phyloP scores from a whole-genome alignment of 1,140 invertebrate species.

The Polypedilum vanderplanki region DNA sequence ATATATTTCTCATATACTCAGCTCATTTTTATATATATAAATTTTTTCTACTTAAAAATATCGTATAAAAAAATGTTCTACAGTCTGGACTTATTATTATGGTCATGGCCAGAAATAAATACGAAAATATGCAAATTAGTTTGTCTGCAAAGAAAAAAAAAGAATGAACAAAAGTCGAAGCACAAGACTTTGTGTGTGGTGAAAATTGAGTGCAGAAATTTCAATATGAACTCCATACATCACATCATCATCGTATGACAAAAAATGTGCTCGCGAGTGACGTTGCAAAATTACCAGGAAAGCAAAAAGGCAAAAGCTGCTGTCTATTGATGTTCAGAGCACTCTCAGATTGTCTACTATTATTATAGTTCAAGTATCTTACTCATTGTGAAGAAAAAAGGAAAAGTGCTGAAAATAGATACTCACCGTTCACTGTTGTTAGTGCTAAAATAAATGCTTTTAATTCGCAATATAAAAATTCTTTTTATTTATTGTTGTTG shows the following conservation, averaged over 20 bases:
- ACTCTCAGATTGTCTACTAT: neutral
- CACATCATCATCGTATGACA: too few species aligned
- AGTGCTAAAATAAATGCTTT: neutral
- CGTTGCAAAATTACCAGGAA: slow-evolving; percentile 17
- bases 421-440: too few species aligned
- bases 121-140: slow-evolving; percentile 8
- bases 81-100: neutral
- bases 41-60: neutral
- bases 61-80: neutral
- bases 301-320: neutral
- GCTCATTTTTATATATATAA: too few species aligned
- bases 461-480: neutral
- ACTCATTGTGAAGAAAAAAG: neutral
- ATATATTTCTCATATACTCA: neutral
- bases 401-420: too few species aligned
- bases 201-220: too few species aligned
- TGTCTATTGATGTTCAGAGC: neutral
- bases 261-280: neutral
- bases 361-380: neutral
- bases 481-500: neutral
- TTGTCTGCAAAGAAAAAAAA: neutral
- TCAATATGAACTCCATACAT: too few species aligned
- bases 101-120: slow-evolving; percentile 9
- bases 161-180: neutral
- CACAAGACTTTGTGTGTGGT: neutral